phyloP scores from a whole-genome alignment of 2,797 vertebrate genomes.

The Geotrypetes seraphini region DNA sequence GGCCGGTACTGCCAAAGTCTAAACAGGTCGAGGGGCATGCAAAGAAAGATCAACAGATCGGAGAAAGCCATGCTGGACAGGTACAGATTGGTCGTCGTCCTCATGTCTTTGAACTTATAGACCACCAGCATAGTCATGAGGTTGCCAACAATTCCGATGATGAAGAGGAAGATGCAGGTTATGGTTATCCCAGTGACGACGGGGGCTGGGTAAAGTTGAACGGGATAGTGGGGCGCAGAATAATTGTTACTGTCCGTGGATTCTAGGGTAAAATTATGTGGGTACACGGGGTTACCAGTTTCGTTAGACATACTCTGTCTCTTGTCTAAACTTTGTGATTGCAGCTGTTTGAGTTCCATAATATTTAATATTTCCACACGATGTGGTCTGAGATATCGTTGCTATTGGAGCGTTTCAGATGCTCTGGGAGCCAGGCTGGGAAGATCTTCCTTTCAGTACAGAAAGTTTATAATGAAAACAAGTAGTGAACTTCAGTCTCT shows the following conservation, averaged over 20 bases:
- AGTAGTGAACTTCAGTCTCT: too few relatives aligned
- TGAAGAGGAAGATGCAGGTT: constrained; percentile 76
- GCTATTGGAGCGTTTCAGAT: too few relatives aligned
- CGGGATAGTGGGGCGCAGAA: constrained; percentile 42
- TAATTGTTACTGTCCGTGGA: constrained; percentile 22
- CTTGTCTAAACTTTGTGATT: background rate
- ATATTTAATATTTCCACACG: background rate
- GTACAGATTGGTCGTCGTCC: constrained; percentile 93
- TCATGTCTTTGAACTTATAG: constrained; percentile 83
- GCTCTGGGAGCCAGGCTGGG: too few relatives aligned
- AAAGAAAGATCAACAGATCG: constrained; percentile 89
- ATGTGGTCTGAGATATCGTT: too few relatives aligned
- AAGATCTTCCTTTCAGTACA: too few relatives aligned
- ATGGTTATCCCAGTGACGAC: constrained; percentile 75
- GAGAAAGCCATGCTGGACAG: constrained; percentile 96
- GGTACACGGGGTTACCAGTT: constrained; percentile 41
- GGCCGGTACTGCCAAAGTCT: constrained; percentile 92
- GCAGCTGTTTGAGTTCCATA: background rate
- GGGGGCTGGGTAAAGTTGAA: constrained; percentile 69
- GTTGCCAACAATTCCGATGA: constrained; percentile 79
- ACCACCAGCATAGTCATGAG: constrained; percentile 90
- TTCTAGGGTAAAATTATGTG: constrained; percentile 9
- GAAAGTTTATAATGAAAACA: too few relatives aligned
- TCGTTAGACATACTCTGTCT: constrained; percentile 56
- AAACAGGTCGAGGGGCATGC: constrained; percentile 92